phyloP scores from a whole-genome alignment of 2,113 vertebrate genomes.

The Notechis scutatus region DNA sequence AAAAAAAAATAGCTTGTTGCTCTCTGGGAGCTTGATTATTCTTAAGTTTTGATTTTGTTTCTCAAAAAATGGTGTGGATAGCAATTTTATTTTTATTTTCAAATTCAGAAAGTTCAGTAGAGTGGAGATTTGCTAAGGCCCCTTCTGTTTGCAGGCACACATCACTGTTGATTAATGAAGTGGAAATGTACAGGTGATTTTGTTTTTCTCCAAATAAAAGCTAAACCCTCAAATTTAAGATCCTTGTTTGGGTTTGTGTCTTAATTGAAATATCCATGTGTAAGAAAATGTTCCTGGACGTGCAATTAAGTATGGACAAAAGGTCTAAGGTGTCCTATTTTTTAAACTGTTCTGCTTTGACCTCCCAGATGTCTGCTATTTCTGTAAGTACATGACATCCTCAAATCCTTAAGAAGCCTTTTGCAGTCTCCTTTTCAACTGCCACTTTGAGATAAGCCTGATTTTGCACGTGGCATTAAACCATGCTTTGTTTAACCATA shows the following conservation, averaged over 20 bases:
- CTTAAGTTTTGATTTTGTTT: constrained; percentile 31
- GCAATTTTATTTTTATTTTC: constrained; percentile 45
- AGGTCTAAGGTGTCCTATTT: not conserved
- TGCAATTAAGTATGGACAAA: not conserved
- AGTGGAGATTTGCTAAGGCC: constrained; percentile 45
- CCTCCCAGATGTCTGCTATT: not conserved
- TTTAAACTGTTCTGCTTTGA: not conserved
- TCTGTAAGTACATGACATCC: not conserved
- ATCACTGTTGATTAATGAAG: constrained; percentile 3
- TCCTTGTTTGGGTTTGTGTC: constrained; percentile 5
- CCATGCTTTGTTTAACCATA: not conserved
- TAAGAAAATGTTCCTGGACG: not conserved
- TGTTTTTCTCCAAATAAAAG: constrained; percentile 51
- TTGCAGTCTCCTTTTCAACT: not conserved
- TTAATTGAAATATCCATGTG: not conserved
- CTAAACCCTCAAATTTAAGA: constrained; percentile 5
- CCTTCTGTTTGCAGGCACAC: constrained; percentile 45
- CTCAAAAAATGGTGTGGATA: not conserved
- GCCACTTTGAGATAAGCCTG: not conserved
- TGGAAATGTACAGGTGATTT: constrained; percentile 41
- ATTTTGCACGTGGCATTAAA: not conserved
- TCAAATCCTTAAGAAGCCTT: not conserved
- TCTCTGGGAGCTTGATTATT: constrained; percentile 27
- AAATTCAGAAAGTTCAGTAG: constrained; percentile 9
- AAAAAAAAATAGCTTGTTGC: constrained; percentile 17